These are phyloP conservation scores for Tenthredo scrophulariae DNA, from an alignment of 2,888 invertebrate species.

Conservation along the genomic window DNA sequence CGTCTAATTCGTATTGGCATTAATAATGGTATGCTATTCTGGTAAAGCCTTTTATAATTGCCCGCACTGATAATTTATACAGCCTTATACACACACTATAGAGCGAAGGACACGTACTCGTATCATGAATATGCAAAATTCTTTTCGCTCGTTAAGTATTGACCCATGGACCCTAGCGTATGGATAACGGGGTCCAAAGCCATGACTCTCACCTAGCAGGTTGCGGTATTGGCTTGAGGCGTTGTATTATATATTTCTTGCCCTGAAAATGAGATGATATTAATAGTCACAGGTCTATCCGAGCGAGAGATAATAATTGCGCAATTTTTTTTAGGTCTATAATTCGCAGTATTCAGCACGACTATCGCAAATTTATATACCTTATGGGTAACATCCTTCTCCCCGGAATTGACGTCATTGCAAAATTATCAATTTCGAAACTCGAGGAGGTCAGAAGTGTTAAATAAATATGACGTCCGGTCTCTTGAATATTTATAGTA, in stretches of 20 bases:
- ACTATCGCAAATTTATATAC: neutral
- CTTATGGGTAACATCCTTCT: neutral
- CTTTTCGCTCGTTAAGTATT: slow-evolving; percentile 40
- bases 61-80: neutral
- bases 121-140: slow-evolving; percentile 38
- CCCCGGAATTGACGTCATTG: slow-evolving; percentile 27
- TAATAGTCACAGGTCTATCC: neutral
- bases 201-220: slow-evolving; percentile 11
- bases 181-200: slow-evolving; percentile 30
- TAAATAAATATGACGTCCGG: slow-evolving; percentile 14
- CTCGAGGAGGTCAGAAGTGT: neutral
- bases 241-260: neutral
- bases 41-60: neutral
- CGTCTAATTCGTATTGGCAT: neutral
- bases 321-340: neutral
- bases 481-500: neutral
- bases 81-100: neutral
- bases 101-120: slow-evolving; percentile 20
- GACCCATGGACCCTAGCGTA: slow-evolving; percentile 44
- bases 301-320: neutral
- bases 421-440: neutral
- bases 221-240: neutral
- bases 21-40: neutral
- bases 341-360: neutral
- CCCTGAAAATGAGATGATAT: neutral